A percentile compares a stretch with the other conserved stretches of the same genome.
Conservation (phyloP, 2,797 vertebrate genomes). For the Emydoidea blandingii region DNA sequence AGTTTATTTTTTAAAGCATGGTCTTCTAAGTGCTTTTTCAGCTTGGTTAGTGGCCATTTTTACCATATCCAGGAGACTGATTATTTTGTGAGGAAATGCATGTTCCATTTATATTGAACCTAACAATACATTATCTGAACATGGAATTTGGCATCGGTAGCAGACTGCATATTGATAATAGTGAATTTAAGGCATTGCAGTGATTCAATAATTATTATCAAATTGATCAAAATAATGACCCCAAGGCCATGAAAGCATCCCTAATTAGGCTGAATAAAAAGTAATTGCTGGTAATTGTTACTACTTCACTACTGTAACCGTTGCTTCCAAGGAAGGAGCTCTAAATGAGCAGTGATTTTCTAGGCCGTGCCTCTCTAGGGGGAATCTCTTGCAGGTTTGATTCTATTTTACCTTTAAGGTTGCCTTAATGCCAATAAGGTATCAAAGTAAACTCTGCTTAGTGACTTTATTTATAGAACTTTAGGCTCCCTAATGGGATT, state of each 20-base stretch:
- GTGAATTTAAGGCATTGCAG: neutral
- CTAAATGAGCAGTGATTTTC: neutral
- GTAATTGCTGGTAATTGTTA: neutral
- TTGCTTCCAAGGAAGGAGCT: neutral
- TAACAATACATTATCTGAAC: neutral
- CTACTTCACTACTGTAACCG: neutral
- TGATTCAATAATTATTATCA: neutral
- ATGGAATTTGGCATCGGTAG: neutral
- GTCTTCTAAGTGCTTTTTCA: neutral
- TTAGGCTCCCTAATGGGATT: neutral
- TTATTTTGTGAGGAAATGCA: neutral
- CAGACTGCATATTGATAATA: neutral
- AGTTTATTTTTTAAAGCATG: neutral
- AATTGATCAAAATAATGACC: neutral
- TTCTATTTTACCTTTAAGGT: neutral
- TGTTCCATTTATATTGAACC: neutral
- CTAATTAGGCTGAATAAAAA: neutral
- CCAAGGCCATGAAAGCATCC: neutral
- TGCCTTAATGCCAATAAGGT: neutral
- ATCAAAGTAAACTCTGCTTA: neutral
- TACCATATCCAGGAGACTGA: neutral
- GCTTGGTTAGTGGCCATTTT: neutral
- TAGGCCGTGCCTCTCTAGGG: neutral
- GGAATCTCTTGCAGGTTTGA: neutral
- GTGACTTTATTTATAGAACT: neutral